Evolutionary conservation across 2,113 vertebrate genomes (phyloP).

Genomic region (Harpagus bidentatus): DNA sequence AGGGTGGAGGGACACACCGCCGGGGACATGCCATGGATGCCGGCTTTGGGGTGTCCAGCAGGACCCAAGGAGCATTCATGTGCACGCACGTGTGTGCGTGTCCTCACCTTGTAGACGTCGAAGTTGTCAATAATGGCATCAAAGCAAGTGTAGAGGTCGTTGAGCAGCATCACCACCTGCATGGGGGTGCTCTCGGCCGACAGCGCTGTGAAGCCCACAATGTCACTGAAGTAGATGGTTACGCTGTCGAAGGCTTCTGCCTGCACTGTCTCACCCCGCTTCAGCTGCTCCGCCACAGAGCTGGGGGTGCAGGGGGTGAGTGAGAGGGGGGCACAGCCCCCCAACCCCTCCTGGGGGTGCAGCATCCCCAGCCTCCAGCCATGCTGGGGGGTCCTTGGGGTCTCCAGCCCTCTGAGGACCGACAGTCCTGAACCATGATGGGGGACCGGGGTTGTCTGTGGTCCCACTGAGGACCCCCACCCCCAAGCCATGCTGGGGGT

Average conservation of each 20-base stretch:
- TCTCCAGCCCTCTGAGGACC: background rate
- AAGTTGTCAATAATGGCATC: constrained; percentile 97
- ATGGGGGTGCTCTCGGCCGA: constrained; percentile 90
- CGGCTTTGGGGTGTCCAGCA: accelerated
- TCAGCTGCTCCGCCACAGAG: constrained; percentile 90
- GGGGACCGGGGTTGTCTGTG: background rate
- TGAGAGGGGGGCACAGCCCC: accelerated
- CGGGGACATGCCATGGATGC: accelerated
- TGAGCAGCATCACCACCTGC: constrained; percentile 90
- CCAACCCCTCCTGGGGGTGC: background rate
- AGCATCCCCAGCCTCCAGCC: background rate
- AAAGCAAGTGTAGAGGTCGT: constrained; percentile 93
- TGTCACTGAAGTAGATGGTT: constrained; percentile 95
- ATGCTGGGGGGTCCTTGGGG: background rate
- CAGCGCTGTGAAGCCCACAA: constrained; percentile 88
- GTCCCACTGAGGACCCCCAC: background rate
- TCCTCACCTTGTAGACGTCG: constrained; percentile 90
- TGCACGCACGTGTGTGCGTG: accelerated
- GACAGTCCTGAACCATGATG: background rate
- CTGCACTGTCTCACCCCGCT: constrained; percentile 86
- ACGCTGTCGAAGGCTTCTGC: constrained; percentile 92
- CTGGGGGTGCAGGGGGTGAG: constrained; percentile 34
- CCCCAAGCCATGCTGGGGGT: no score
- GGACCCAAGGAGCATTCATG: accelerated
- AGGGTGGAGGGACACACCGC: background rate